Evolutionary conservation across 2,797 vertebrate genomes (phyloP).

Genomic region (Carapus acus): DNA sequence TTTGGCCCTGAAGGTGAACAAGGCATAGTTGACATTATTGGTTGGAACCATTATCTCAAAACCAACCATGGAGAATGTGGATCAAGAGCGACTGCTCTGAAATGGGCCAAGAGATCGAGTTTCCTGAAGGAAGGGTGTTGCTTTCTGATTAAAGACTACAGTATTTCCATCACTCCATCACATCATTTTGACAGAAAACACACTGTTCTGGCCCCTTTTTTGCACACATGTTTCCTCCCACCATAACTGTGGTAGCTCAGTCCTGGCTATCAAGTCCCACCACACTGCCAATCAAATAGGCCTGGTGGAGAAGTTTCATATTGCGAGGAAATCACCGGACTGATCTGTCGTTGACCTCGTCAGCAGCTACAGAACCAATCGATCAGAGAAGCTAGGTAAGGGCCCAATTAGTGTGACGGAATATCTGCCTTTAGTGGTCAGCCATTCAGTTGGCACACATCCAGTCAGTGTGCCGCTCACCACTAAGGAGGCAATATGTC

Average conservation of each 20-base stretch:
- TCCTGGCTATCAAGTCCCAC: slow-evolving; percentile 24
- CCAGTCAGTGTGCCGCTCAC: slow-evolving; percentile 24
- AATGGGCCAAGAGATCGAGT: too few relatives aligned
- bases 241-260: slow-evolving; percentile 9
- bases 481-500: slow-evolving; percentile 42
- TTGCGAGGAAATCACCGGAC: slow-evolving; percentile 20
- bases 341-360: slow-evolving; percentile 12
- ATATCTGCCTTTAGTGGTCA: slow-evolving; percentile 15
- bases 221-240: slow-evolving; percentile 33
- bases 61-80: slow-evolving; percentile 35
- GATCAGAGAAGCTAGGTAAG: slow-evolving; percentile 9
- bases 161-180: slow-evolving; percentile 20
- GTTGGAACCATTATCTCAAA: slow-evolving; percentile 54
- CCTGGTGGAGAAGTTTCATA: too few relatives aligned
- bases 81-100: slow-evolving; percentile 24
- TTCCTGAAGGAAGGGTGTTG: slow-evolving; percentile 36
- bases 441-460: slow-evolving; percentile 23
- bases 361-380: slow-evolving; percentile 13
- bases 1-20: slow-evolving; percentile 42
- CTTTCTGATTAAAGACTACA: slow-evolving; percentile 11
- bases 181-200: slow-evolving; percentile 3
- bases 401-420: slow-evolving; percentile 17
- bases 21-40: slow-evolving; percentile 46
- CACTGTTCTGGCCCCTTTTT: slow-evolving; percentile 12
- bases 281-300: slow-evolving; percentile 16